These are phyloP conservation scores for Lagothrix lagotricha DNA, from an alignment of 2,797 vertebrate genomes.

Conservation along the genomic window DNA sequence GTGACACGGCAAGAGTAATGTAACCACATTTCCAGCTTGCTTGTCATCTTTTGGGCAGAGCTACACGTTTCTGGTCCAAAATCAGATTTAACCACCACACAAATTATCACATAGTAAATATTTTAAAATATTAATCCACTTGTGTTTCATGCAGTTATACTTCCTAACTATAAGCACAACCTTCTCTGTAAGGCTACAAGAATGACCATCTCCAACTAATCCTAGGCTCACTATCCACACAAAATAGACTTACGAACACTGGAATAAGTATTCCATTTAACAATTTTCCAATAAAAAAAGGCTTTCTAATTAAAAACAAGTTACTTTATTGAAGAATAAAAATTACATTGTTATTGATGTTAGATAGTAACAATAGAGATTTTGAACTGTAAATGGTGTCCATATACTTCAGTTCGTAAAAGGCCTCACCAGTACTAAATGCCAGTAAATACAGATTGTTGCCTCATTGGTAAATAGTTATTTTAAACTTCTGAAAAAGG, in stretches of 20 bases:
- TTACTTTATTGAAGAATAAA: background rate
- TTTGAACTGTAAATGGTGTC: background rate
- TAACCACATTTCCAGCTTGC: constrained; percentile 7
- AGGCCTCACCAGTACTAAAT: background rate
- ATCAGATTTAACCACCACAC: constrained; percentile 7
- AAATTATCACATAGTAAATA: constrained; percentile 19
- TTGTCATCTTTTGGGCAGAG: constrained; percentile 17
- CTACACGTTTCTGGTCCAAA: background rate
- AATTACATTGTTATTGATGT: background rate
- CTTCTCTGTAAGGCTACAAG: background rate
- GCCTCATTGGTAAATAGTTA: background rate
- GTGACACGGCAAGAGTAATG: background rate
- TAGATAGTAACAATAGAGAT: background rate
- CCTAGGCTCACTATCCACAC: background rate
- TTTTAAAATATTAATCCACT: background rate
- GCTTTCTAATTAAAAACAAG: background rate
- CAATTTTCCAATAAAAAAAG: constrained; percentile 7
- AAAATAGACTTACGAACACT: background rate
- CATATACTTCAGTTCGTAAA: background rate
- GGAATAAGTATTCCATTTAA: background rate
- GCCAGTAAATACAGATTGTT: background rate
- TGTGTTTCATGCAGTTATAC: background rate
- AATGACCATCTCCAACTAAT: background rate
- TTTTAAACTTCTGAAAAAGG: constrained; percentile 13
- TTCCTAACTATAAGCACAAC: background rate